Conservation (phyloP, 2,888 invertebrate species). For the Cephalotes varians region DNA sequence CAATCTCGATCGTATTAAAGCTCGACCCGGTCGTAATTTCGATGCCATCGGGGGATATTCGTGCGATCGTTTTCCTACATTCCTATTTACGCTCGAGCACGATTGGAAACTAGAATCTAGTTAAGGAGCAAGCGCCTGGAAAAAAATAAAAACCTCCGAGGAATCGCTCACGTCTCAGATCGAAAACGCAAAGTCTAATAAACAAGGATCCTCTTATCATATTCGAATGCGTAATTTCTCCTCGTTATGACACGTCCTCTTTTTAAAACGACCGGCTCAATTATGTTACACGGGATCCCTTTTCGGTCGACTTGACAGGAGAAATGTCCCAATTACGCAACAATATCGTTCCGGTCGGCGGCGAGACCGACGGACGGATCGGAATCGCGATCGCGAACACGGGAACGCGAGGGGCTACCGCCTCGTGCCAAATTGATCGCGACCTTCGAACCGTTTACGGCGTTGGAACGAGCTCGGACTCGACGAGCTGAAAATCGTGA, state of each 20-base stretch:
- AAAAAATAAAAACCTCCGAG: neutral
- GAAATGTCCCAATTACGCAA: slow-evolving; percentile 40
- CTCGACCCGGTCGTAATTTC: neutral
- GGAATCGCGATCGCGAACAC: slow-evolving; percentile 38
- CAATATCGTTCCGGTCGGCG: slow-evolving; percentile 22
- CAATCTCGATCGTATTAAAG: slow-evolving; percentile 41
- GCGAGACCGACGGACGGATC: slow-evolving; percentile 1
- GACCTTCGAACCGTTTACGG: slow-evolving; percentile 61
- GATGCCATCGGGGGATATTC: neutral
- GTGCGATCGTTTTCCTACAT: neutral
- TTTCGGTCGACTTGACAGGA: slow-evolving; percentile 10
- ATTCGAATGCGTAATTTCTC: slow-evolving; percentile 2
- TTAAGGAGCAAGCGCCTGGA: neutral
- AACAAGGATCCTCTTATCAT: neutral
- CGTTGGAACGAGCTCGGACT: slow-evolving; percentile 24
- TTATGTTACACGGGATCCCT: slow-evolving; percentile 8
- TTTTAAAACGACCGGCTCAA: slow-evolving; percentile 12
- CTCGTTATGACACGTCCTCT: slow-evolving; percentile 24
- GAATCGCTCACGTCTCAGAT: slow-evolving; percentile 9
- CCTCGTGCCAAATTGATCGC: slow-evolving; percentile 60
- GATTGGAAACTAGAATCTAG: slow-evolving; percentile 28
- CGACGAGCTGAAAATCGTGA: slow-evolving; percentile 28
- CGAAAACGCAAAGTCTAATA: neutral
- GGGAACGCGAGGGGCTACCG: slow-evolving; percentile 47
- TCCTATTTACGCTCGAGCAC: neutral